Evolutionary conservation across 2,888 invertebrate genomes (phyloP).

Genomic region (Cephus pygmeus): DNA sequence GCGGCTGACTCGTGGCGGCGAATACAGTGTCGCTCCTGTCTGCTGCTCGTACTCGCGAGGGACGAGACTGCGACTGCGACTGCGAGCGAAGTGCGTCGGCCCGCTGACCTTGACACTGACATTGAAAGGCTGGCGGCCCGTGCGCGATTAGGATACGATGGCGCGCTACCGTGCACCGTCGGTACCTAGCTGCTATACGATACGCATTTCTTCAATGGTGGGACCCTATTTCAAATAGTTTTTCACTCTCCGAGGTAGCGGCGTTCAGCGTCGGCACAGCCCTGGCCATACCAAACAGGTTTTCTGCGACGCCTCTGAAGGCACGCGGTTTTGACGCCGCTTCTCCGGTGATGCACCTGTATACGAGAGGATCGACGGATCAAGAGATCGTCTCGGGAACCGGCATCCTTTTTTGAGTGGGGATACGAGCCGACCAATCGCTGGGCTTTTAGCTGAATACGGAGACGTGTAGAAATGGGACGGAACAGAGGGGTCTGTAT

Average conservation of each 20-base stretch:
- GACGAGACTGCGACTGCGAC: constrained; percentile 8
- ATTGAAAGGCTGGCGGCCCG: constrained; percentile 48
- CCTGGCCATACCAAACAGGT: constrained; percentile 35
- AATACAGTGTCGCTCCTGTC: too few species aligned
- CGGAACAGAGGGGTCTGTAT: constrained; percentile 12
- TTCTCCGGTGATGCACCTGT: constrained; percentile 42
- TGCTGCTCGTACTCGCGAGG: not conserved
- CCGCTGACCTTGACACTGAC: constrained; percentile 66
- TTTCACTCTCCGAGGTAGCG: too few species aligned
- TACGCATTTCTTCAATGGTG: constrained; percentile 1
- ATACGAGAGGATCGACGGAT: constrained; percentile 29
- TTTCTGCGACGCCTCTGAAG: constrained; percentile 66
- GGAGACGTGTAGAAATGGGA: constrained; percentile 19
- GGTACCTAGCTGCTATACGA: not conserved
- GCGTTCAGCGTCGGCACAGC: too few species aligned
- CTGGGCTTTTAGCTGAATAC: constrained; percentile 2
- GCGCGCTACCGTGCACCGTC: too few species aligned
- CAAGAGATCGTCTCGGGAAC: constrained; percentile 8
- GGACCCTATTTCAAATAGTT: too few species aligned
- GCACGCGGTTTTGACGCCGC: constrained; percentile 48
- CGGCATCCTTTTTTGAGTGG: too few species aligned
- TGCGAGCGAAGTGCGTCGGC: constrained; percentile 52
- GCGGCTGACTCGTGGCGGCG: too few species aligned
- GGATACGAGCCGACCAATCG: too few species aligned
- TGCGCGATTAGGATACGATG: constrained; percentile 10